Conservation (phyloP, 2,888 invertebrate genomes). For the Pristionchus exspectatus region DNA sequence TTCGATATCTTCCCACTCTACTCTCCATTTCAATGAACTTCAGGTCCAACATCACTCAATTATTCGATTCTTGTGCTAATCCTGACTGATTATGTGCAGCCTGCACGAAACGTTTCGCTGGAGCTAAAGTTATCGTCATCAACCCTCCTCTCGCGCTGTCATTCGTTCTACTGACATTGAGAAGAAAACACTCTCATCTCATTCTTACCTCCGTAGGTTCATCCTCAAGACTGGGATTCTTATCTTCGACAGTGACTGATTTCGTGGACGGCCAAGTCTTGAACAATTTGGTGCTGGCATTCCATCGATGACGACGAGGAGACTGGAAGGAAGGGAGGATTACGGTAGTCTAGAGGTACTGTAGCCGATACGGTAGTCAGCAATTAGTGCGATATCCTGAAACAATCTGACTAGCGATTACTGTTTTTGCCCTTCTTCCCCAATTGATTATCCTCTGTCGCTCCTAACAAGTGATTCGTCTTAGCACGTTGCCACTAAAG, state of each 20-base stretch:
- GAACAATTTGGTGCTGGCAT: constrained; percentile 46
- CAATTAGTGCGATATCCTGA: background rate
- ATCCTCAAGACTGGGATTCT: constrained; percentile 27
- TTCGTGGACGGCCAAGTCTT: constrained; percentile 40
- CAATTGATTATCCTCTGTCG: background rate
- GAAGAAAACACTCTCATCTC: too few relatives aligned
- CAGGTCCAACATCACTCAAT: background rate
- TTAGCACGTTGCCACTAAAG: background rate
- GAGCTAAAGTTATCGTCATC: too few relatives aligned
- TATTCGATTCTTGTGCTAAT: background rate
- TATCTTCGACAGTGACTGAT: constrained; percentile 37
- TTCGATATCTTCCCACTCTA: background rate
- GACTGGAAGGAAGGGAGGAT: constrained; percentile 12
- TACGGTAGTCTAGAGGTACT: background rate
- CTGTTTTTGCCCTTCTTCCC: background rate
- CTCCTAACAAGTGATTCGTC: background rate
- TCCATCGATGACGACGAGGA: constrained; percentile 52
- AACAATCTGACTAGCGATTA: background rate
- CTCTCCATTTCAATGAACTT: background rate
- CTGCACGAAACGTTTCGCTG: too few relatives aligned
- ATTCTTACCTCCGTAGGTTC: constrained; percentile 17
- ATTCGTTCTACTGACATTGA: background rate
- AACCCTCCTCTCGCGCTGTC: background rate
- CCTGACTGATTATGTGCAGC: too few relatives aligned
- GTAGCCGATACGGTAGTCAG: background rate